Percentiles rank a stretch among this genome's conserved stretches.
phyloP scores from a whole-genome alignment of 2,888 invertebrate genomes.

The Malacosoma neustria region DNA sequence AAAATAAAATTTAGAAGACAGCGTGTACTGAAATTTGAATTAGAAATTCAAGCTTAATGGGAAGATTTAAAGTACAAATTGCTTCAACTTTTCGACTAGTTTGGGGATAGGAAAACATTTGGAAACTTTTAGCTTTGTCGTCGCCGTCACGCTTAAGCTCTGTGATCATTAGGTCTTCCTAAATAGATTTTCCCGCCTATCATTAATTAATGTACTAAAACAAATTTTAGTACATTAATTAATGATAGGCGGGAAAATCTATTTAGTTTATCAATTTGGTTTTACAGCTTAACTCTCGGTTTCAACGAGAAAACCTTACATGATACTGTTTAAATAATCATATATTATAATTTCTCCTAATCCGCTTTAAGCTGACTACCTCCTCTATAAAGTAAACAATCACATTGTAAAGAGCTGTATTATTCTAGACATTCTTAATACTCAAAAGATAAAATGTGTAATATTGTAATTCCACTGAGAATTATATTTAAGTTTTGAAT shows the following conservation, averaged over 20 bases:
- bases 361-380: too few species aligned
- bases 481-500: too few species aligned
- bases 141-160: not conserved
- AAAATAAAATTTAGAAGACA: conserved; percentile 3
- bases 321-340: too few species aligned
- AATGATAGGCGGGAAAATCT: not conserved
- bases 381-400: too few species aligned
- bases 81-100: not conserved
- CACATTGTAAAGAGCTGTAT: too few species aligned
- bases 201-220: not conserved
- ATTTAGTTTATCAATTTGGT: not conserved
- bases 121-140: not conserved
- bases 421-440: too few species aligned
- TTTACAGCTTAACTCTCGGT: too few species aligned
- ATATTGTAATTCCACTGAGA: too few species aligned
- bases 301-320: too few species aligned
- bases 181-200: not conserved
- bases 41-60: not conserved
- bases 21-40: not conserved
- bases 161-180: not conserved
- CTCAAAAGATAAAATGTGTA: too few species aligned
- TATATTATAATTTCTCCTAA: too few species aligned
- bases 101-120: not conserved
- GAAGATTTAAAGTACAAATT: not conserved
- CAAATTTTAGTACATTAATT: not conserved